Conservation (phyloP, 2,888 invertebrate genomes). For the Lithophane leautieri region DNA sequence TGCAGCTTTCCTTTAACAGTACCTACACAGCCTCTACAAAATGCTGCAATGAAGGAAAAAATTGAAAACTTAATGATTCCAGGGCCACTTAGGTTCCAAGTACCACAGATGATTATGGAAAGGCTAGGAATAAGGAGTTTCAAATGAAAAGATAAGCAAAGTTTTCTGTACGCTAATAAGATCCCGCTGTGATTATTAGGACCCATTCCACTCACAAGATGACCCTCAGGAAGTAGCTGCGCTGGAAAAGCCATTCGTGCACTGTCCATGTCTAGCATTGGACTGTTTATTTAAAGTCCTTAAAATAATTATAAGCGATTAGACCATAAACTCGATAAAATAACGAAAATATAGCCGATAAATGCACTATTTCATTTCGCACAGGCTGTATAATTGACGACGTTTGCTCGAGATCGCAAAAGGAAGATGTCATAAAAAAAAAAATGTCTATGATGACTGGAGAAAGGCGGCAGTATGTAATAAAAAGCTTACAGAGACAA, state of each 20-base stretch:
- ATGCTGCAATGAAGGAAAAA: background rate
- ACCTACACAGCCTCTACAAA: background rate
- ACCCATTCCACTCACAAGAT: background rate
- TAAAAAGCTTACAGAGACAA: conserved; percentile 59
- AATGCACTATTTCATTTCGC: background rate
- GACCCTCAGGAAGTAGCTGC: background rate
- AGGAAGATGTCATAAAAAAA: background rate
- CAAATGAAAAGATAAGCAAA: no score
- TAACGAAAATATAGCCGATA: background rate
- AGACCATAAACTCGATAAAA: background rate
- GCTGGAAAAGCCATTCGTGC: background rate
- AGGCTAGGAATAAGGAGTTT: background rate
- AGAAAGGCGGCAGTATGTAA: conserved; percentile 55
- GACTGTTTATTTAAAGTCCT: no score
- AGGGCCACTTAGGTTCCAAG: background rate
- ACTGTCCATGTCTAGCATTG: background rate
- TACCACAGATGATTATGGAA: background rate
- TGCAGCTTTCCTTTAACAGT: no score
- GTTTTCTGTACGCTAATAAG: no score
- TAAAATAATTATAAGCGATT: background rate
- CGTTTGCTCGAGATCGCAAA: conserved; percentile 8
- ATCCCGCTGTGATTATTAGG: background rate
- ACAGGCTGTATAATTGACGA: conserved; percentile 6
- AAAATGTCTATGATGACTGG: conserved; percentile 50
- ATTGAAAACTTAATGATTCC: background rate